Conservation (phyloP, 2,113 vertebrate genomes). For the Equus przewalskii region DNA sequence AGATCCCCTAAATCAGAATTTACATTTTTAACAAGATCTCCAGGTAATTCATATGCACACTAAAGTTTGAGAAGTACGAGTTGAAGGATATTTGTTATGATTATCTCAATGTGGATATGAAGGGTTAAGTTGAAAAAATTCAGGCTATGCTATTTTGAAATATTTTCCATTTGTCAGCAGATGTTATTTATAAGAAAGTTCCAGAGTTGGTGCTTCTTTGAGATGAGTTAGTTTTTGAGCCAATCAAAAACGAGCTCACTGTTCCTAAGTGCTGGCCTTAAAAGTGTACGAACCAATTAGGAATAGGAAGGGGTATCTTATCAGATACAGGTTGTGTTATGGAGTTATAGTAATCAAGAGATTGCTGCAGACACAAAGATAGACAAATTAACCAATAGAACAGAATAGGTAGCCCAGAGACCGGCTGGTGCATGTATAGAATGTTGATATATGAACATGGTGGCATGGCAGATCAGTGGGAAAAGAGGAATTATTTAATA, state of each 20-base stretch:
- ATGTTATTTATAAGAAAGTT: neutral
- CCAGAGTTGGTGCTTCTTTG: neutral
- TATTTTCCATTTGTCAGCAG: neutral
- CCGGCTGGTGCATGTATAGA: neutral
- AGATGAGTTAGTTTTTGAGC: constrained; percentile 9
- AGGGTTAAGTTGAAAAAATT: neutral
- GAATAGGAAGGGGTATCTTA: neutral
- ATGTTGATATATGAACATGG: neutral
- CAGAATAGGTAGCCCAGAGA: neutral
- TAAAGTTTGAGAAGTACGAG: neutral
- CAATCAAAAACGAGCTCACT: neutral
- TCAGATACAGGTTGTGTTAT: neutral
- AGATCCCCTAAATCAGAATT: neutral
- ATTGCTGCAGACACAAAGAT: neutral
- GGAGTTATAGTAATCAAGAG: neutral
- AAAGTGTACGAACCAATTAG: neutral
- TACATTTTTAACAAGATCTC: constrained; percentile 4
- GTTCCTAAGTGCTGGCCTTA: neutral
- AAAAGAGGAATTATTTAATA: neutral
- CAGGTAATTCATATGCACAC: neutral
- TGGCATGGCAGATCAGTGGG: neutral
- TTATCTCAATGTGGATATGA: neutral
- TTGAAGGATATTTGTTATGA: neutral
- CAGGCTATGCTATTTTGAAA: neutral
- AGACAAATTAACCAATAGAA: neutral